phyloP scores from a whole-genome alignment of 2,797 vertebrate genomes.

The Syngnathus rostellatus region DNA sequence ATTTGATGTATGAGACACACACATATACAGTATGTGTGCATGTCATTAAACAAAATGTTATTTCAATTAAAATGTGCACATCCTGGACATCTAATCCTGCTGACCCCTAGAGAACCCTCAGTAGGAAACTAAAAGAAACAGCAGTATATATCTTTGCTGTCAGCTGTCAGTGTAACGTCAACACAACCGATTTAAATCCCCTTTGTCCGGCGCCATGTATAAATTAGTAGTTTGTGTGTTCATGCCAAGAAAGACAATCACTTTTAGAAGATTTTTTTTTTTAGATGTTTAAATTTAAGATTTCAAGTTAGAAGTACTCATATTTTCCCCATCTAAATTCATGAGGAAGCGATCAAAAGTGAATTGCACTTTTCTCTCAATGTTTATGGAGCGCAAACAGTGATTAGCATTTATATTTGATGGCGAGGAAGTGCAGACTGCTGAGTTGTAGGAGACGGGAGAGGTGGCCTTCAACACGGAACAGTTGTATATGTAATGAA shows the following conservation, averaged over 20 bases:
- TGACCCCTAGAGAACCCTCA: constrained; percentile 30
- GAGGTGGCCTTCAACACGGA: constrained; percentile 58
- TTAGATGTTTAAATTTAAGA: constrained; percentile 18
- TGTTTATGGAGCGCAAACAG: constrained; percentile 65
- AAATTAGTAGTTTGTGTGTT: constrained; percentile 10
- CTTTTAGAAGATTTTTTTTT: neutral
- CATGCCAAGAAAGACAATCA: constrained; percentile 6
- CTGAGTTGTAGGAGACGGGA: constrained; percentile 56
- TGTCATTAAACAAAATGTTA: constrained; percentile 12
- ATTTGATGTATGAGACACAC: constrained; percentile 3
- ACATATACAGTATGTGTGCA: constrained; percentile 1
- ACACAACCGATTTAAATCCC: constrained; percentile 43
- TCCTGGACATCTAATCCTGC: constrained; percentile 42
- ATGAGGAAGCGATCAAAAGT: constrained; percentile 57
- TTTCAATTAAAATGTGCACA: constrained; percentile 7
- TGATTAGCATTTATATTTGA: constrained; percentile 71
- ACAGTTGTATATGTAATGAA: constrained; percentile 65
- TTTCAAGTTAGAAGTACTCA: constrained; percentile 34
- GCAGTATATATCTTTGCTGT: constrained; percentile 56
- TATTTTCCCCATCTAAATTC: constrained; percentile 58
- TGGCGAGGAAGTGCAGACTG: constrained; percentile 58
- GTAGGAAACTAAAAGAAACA: constrained; percentile 40
- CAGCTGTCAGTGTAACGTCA: constrained; percentile 43
- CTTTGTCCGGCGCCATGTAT: constrained; percentile 22
- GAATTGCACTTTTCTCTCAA: constrained; percentile 56